Evolutionary conservation across 2,888 invertebrate genomes (phyloP).

Genomic region (Tortricodes alternella): DNA sequence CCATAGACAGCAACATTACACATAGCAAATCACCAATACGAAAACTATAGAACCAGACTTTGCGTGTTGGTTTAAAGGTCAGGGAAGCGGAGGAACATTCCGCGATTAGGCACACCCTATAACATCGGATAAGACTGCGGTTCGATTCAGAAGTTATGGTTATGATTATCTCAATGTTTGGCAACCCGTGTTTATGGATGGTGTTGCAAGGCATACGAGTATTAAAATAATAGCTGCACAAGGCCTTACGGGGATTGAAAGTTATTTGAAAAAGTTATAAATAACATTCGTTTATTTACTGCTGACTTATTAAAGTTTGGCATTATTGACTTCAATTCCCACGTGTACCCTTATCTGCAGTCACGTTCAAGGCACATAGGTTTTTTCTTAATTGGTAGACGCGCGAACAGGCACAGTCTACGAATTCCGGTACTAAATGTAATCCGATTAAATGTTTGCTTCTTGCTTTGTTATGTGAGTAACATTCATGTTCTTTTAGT

Average conservation of each 20-base stretch:
- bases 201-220: neutral
- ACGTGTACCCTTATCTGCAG: constrained; percentile 3
- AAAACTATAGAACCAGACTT: constrained; percentile 34
- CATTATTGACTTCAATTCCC: neutral
- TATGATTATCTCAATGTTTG: constrained; percentile 15
- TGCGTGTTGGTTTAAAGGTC: constrained; percentile 42
- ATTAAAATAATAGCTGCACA: constrained; percentile 15
- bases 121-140: constrained; percentile 5
- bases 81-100: constrained; percentile 36
- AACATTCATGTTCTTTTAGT: constrained; percentile 8
- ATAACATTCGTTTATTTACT: neutral
- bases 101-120: constrained; percentile 23
- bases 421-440: constrained; percentile 1
- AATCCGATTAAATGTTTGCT: neutral
- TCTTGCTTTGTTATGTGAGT: constrained; percentile 14
- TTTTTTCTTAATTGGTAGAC: neutral
- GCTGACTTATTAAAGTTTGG: neutral
- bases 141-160: constrained; percentile 14
- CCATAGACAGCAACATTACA: neutral
- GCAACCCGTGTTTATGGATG: constrained; percentile 7
- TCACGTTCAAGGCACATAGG: constrained; percentile 9
- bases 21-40: constrained; percentile 17
- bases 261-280: neutral
- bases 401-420: neutral
- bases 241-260: constrained; percentile 6